Conservation (phyloP, 2,113 vertebrate species). For the Centropus unirufus region DNA sequence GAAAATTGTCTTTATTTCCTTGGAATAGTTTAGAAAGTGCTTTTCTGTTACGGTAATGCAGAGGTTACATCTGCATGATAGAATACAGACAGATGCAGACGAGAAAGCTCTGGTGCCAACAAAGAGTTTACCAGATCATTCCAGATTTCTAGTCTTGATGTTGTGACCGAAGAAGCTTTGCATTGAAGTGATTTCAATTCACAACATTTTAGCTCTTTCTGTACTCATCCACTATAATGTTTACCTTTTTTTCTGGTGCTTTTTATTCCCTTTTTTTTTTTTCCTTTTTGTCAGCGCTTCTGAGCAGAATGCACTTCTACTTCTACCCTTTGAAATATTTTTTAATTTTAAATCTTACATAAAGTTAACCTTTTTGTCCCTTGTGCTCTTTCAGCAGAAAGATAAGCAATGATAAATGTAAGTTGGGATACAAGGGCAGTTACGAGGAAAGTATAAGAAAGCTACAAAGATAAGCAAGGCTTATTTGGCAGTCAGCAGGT, state of each 20-base stretch:
- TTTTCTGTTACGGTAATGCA: neutral
- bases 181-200: neutral
- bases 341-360: neutral
- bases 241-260: neutral
- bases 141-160: neutral
- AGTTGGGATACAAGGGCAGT: neutral
- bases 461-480: neutral
- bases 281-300: neutral
- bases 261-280: neutral
- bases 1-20: neutral
- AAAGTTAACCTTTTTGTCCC: neutral
- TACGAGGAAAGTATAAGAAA: neutral
- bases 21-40: neutral
- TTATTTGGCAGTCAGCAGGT: neutral
- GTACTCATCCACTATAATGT: neutral
- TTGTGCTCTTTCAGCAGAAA: neutral
- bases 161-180: neutral
- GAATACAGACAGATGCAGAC: neutral
- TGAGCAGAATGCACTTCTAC: neutral
- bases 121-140: neutral
- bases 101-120: neutral
- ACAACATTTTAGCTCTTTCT: neutral
- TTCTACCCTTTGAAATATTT: neutral
- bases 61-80: neutral
- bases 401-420: neutral